These are phyloP conservation scores for Acrocephalus scirpaceus DNA, from an alignment of 2,797 vertebrate species.

Conservation along the genomic window DNA sequence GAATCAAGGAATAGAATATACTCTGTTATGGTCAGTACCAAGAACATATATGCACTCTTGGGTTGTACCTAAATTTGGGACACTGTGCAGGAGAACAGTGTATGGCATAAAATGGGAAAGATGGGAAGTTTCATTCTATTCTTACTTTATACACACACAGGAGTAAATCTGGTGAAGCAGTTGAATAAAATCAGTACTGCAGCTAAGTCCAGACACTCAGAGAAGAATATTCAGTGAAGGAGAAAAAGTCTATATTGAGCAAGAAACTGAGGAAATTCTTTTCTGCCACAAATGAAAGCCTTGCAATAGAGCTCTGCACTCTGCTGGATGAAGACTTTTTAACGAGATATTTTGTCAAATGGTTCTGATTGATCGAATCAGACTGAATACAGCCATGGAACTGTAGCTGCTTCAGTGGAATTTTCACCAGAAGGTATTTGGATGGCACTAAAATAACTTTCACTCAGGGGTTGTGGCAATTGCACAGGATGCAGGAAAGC, in stretches of 20 bases:
- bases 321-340: not conserved
- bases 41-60: not conserved
- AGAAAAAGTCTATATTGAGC: not conserved
- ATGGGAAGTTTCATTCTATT: not conserved
- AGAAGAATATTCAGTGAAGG: not conserved
- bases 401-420: not conserved
- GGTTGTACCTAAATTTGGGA: not conserved
- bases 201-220: not conserved
- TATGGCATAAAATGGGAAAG: not conserved
- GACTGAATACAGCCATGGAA: not conserved
- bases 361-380: not conserved
- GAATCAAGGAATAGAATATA: not conserved
- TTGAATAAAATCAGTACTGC: not conserved
- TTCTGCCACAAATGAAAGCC: not conserved
- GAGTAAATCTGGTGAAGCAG: not conserved
- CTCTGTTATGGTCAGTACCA: not conserved
- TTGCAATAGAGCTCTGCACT: not conserved
- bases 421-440: not conserved
- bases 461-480: not conserved
- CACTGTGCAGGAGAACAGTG: not conserved
- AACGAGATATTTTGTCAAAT: not conserved
- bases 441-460: not conserved
- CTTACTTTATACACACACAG: not conserved
- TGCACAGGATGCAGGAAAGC: not conserved
- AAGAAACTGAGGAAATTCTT: not conserved